Percentiles rank a stretch among this genome's conserved stretches.
Evolutionary conservation across 2,797 vertebrate genomes (phyloP).

Genomic region (Protosalanx chinensis): DNA sequence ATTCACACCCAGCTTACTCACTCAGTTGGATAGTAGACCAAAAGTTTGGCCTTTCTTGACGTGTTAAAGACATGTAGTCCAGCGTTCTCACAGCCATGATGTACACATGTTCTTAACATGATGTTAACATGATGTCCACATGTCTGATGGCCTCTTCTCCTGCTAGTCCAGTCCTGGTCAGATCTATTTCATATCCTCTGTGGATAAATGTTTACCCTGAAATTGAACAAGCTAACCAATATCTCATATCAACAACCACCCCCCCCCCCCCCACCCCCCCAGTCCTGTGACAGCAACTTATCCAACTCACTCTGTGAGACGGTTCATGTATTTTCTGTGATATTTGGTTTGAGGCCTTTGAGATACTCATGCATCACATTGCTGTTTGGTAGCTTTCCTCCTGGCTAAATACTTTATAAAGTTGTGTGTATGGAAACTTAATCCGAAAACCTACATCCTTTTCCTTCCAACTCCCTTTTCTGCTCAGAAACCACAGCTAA

Average conservation of each 20-base stretch:
- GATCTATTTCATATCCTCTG: not conserved
- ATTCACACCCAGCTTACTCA: no score
- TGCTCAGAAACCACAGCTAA: constrained; percentile 61
- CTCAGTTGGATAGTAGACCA: no score
- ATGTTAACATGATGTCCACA: no score
- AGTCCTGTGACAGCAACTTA: not conserved
- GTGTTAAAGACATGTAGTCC: no score
- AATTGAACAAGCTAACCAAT: not conserved
- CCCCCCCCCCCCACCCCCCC: no score
- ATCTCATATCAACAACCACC: not conserved
- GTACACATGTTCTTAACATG: no score
- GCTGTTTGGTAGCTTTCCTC: constrained; percentile 20
- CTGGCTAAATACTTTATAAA: constrained; percentile 27
- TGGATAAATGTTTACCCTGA: not conserved
- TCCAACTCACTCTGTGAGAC: not conserved
- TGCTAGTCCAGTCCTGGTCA: no score
- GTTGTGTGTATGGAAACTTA: constrained; percentile 31
- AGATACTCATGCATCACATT: constrained; percentile 3
- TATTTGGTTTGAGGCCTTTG: not conserved
- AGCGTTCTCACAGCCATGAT: no score
- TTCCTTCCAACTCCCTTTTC: constrained; percentile 42
- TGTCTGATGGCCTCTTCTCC: no score
- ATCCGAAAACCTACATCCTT: constrained; percentile 24
- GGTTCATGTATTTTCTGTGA: not conserved
- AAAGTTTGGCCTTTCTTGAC: no score